A percentile compares a stretch with the other conserved stretches of the same genome.
phyloP scores from a whole-genome alignment of 2,113 vertebrate genomes.

The Sardina pilchardus region DNA sequence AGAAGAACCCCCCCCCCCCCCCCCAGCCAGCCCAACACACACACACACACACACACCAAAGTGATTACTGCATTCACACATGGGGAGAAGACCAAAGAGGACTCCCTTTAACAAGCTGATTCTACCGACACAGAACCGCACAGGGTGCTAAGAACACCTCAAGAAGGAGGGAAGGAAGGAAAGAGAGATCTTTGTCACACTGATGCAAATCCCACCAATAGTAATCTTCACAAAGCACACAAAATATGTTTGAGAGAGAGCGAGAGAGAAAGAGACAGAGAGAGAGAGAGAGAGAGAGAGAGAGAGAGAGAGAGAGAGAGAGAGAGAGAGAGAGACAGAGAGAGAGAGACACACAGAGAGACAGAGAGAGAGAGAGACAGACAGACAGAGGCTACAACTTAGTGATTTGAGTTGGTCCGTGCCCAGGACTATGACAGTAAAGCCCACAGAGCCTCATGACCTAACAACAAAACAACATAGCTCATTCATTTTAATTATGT shows the following conservation, averaged over 20 bases:
- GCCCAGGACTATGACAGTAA: neutral
- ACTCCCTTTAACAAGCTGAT: neutral
- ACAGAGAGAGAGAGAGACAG: neutral
- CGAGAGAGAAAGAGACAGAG: neutral
- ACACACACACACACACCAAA: too few relatives aligned
- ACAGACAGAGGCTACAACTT: neutral
- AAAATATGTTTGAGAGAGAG: neutral
- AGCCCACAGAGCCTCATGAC: neutral
- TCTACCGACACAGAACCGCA: neutral
- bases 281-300: slow-evolving; percentile 19
- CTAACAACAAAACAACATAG: neutral
- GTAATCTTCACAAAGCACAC: neutral
- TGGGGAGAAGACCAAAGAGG: neutral
- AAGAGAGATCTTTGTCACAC: neutral
- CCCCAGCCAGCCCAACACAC: too few relatives aligned
- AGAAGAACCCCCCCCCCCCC: too few relatives aligned
- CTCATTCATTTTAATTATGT: slow-evolving; percentile 13
- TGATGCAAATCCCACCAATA: neutral
- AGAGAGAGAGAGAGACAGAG: neutral
- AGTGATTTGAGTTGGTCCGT: neutral
- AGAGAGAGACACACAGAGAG: neutral
- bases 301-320: slow-evolving; percentile 17
- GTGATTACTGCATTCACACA: neutral
- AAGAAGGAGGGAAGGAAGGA: too few relatives aligned
- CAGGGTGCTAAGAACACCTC: neutral